Percentiles rank a stretch among this genome's conserved stretches.
Conservation (phyloP, 2,797 vertebrate species). For the Scyliorhinus canicula region DNA sequence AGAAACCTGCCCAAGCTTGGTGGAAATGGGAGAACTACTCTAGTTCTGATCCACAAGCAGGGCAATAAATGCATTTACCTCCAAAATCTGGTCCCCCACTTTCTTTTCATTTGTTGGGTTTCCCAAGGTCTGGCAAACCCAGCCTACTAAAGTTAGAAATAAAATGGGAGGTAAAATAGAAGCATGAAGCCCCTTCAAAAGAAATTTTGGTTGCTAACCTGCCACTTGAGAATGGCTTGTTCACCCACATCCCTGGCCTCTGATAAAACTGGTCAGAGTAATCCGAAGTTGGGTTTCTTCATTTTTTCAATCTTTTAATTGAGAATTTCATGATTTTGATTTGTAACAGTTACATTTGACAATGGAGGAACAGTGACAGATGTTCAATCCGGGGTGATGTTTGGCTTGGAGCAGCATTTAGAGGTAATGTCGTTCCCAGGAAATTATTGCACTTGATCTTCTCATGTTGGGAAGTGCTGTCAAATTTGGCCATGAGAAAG, state of each 20-base stretch:
- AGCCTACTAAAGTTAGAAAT: neutral
- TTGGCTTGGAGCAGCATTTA: too few relatives aligned
- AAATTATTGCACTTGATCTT: neutral
- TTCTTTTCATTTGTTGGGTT: neutral
- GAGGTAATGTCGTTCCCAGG: neutral
- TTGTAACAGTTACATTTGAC: too few relatives aligned
- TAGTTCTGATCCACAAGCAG: neutral
- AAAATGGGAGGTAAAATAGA: neutral
- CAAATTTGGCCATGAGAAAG: neutral
- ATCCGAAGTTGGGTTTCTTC: neutral
- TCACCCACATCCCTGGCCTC: neutral
- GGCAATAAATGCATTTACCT: neutral
- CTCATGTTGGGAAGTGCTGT: neutral
- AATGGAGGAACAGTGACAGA: too few relatives aligned
- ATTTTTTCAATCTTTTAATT: neutral
- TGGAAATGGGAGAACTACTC: neutral
- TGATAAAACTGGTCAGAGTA: neutral
- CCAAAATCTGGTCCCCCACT: neutral
- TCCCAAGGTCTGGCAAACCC: neutral
- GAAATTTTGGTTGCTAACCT: neutral
- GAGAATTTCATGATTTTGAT: neutral
- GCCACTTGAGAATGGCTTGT: neutral
- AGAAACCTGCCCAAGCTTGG: too few relatives aligned
- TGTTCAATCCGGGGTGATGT: too few relatives aligned
- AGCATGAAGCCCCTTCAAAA: neutral